These are phyloP conservation scores for Cottoperca gobio DNA, from an alignment of 2,797 vertebrate genomes.

Conservation along the genomic window DNA sequence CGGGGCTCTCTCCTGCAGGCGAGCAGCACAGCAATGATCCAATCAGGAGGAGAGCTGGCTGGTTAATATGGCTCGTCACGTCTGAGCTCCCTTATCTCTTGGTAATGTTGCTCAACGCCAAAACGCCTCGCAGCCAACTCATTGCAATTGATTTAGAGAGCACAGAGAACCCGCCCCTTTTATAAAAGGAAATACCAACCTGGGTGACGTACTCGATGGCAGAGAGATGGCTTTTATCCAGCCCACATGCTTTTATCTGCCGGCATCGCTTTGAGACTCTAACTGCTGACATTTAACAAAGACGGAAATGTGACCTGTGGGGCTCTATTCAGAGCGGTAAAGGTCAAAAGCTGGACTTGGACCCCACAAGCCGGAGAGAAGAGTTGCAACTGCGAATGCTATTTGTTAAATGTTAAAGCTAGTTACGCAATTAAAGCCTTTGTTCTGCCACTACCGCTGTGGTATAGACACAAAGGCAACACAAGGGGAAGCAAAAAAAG, in stretches of 20 bases:
- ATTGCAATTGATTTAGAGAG: conserved; percentile 71
- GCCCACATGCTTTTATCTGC: conserved; percentile 50
- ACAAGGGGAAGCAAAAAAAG: conserved; percentile 4
- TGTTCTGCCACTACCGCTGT: conserved; percentile 3
- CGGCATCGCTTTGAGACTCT: conserved; percentile 52
- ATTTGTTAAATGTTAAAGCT: conserved; percentile 47
- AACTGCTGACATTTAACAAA: conserved; percentile 76
- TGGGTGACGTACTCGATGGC: conserved; percentile 37
- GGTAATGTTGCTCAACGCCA: conserved; percentile 67
- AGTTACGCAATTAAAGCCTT: conserved; percentile 44
- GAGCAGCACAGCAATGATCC: conserved; percentile 67
- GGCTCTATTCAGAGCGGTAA: conserved; percentile 52
- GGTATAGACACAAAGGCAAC: background rate
- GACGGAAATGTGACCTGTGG: conserved; percentile 60
- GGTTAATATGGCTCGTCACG: conserved; percentile 76
- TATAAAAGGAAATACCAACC: conserved; percentile 58
- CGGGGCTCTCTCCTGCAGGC: conserved; percentile 53
- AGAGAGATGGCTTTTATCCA: conserved; percentile 54
- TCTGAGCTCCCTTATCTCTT: conserved; percentile 68
- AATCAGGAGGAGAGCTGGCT: conserved; percentile 68
- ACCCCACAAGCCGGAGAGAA: conserved; percentile 24
- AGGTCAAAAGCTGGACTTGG: conserved; percentile 65
- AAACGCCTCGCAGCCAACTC: conserved; percentile 62
- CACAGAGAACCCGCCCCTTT: conserved; percentile 37
- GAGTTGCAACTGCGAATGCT: background rate